Evolutionary conservation across 2,888 invertebrate genomes (phyloP).

Genomic region (Xanthorhoe spadicearia): DNA sequence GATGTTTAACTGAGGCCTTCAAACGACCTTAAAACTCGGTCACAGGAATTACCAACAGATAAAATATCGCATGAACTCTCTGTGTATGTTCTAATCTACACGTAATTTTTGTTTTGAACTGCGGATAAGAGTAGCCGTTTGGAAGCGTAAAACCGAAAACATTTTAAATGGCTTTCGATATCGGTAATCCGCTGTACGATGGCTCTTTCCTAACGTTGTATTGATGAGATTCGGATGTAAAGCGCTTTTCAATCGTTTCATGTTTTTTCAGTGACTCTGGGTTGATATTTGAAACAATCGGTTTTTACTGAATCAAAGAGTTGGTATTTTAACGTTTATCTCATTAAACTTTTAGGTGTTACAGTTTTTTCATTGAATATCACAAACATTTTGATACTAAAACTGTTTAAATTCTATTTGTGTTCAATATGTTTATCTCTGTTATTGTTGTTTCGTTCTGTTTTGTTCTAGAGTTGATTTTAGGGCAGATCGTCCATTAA

Average conservation of each 20-base stretch:
- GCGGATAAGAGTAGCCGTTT: slow-evolving; percentile 33
- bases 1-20: not conserved
- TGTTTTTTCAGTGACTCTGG: slow-evolving; percentile 18
- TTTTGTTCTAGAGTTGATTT: too few relatives aligned
- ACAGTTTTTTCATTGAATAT: not conserved
- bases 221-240: slow-evolving; percentile 52
- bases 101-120: slow-evolving; percentile 31
- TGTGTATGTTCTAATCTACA: slow-evolving; percentile 4
- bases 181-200: slow-evolving; percentile 42
- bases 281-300: slow-evolving; percentile 1
- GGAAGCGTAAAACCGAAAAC: slow-evolving; percentile 40
- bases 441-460: too few relatives aligned
- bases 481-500: too few relatives aligned
- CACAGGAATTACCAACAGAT: not conserved
- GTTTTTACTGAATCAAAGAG: not conserved
- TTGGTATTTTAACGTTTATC: not conserved
- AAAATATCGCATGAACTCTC: slow-evolving; percentile 7
- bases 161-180: slow-evolving; percentile 48
- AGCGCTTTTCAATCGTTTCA: slow-evolving; percentile 45
- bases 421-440: too few relatives aligned
- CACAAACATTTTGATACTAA: too few relatives aligned
- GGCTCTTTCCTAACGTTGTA: slow-evolving; percentile 49
- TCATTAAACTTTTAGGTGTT: not conserved
- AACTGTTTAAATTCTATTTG: too few relatives aligned
- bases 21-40: not conserved